phyloP scores from a whole-genome alignment of 2,888 invertebrate genomes.

The Scaptomyza cyrtandrae region DNA sequence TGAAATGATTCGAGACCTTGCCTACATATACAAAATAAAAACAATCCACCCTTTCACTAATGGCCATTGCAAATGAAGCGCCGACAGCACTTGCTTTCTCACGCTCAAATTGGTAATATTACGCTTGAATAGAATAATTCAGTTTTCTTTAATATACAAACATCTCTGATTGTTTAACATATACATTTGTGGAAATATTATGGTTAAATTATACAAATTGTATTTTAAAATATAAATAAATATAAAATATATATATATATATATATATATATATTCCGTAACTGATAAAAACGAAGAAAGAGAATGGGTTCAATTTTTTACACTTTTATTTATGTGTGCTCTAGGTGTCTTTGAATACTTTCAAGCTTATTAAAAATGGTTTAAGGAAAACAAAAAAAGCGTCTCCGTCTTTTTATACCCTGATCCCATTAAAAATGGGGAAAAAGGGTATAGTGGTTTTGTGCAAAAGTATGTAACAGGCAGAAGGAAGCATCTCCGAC shows the following conservation, averaged over 20 bases:
- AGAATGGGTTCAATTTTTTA: background rate
- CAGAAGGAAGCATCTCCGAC: too few species aligned
- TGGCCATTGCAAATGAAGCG: slow-evolving; percentile 45
- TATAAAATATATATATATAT: too few species aligned
- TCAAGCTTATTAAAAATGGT: too few species aligned
- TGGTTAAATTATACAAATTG: background rate
- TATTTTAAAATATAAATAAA: background rate
- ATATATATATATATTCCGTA: background rate
- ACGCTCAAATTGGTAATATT: slow-evolving; percentile 48
- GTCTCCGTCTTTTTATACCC: too few species aligned
- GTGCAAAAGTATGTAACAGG: too few species aligned
- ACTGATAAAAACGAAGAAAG: background rate
- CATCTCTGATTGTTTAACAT: background rate
- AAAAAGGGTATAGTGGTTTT: too few species aligned
- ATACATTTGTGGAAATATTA: background rate
- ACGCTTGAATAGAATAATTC: slow-evolving; percentile 31
- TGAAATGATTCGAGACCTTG: background rate
- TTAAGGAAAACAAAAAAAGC: too few species aligned
- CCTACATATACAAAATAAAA: background rate
- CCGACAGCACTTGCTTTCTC: slow-evolving; percentile 54
- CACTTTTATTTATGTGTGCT: too few species aligned
- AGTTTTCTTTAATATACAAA: background rate
- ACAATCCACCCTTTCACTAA: slow-evolving; percentile 51
- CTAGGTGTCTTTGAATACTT: too few species aligned
- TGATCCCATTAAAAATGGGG: too few species aligned